Base-by-base conservation (phyloP, 1,140 invertebrate genomes). In the Bactericera cockerelli region DNA sequence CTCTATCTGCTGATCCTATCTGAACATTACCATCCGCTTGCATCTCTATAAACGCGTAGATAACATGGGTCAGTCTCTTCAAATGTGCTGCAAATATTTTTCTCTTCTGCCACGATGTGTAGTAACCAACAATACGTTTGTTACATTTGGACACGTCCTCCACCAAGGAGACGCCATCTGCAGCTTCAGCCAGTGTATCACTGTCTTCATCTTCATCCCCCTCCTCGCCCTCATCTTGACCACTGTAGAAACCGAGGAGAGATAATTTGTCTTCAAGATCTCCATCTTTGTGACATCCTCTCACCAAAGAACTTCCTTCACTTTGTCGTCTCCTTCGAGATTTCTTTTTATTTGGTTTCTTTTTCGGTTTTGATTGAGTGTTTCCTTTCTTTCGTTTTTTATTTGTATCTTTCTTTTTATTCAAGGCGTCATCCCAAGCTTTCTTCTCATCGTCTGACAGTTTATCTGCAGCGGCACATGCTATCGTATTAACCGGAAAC, bases 1-100 rank as follows among this genome's bases (percentile, higher is more conserved):
- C 58, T 13, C 54, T 54, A 16, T 36, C 33, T 16, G 33, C 33
- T 19, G 58, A 55, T 13, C 55, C 55, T 10, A 62, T n/a, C n/a
- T 55, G 53, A 1, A 64, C 39, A 2, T 31, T 55, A 2, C 63
- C 63, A 14, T 60, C 57, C 11, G 39, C 22, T 1, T 57, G 33
- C 59, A 64, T 64, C 22, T 60, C 61, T 19, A 64, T 19, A 26
- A 64, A 64, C 26, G 63, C 61, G 21, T 63, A 64, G 25, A 64
- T 62, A 1, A 62, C 59, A 28, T 64, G 59, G 8, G 63, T 64
- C 16, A 64, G 55, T 24, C 57, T 63, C 6, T 26, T 28, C 25
- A 60, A 55, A 4, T 42, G 22, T 13, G 26, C 3, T 2, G 39
- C 33, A 1, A 28, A 54, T 14, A 64, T 58, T 19, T 60, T 39